phyloP scores from a whole-genome alignment of 2,113 vertebrate species.

The Nerophis ophidion region DNA sequence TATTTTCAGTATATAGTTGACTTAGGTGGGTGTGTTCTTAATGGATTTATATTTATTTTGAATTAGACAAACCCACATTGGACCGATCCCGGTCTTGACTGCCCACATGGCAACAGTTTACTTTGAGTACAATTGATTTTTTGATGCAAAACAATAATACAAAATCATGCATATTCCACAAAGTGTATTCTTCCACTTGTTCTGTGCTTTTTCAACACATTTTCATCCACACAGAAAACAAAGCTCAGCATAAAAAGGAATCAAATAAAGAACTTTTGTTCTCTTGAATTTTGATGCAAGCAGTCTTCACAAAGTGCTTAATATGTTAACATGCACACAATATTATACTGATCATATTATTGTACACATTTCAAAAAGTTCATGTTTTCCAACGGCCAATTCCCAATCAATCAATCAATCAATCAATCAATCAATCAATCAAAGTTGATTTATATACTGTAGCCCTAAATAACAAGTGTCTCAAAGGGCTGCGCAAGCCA shows the following conservation, averaged over 20 bases:
- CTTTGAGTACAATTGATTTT: conserved; percentile 30
- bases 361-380: no score
- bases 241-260: background rate
- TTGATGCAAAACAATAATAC: conserved; percentile 43
- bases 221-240: conserved; percentile 3
- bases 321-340: no score
- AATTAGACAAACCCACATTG: conserved; percentile 12
- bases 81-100: conserved; percentile 16
- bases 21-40: conserved; percentile 16
- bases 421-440: no score
- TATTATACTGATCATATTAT: no score
- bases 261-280: background rate
- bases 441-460: no score
- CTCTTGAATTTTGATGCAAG: conserved; percentile 4
- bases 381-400: no score
- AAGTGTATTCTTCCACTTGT: conserved; percentile 55
- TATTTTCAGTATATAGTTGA: conserved; percentile 9
- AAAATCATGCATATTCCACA: conserved; percentile 29
- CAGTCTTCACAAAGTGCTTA: no score
- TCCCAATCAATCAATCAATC: no score
- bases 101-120: conserved; percentile 22
- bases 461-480: no score
- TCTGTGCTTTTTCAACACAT: conserved; percentile 15
- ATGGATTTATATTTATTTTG: conserved; percentile 27
- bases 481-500: no score